Conservation (phyloP, 2,113 vertebrate genomes). For the Podilymbus podiceps region DNA sequence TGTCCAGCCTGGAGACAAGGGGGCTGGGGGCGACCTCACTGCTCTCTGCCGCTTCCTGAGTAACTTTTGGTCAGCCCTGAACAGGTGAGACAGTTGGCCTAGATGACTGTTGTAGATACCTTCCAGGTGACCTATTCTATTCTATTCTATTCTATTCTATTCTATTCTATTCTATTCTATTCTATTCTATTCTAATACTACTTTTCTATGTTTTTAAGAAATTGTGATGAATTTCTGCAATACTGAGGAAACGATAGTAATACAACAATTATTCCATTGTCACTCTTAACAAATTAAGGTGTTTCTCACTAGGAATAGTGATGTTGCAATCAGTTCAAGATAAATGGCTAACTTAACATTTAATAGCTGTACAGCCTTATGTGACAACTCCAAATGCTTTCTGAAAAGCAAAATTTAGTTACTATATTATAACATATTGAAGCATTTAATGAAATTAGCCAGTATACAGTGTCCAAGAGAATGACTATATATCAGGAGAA, state of each 20-base stretch:
- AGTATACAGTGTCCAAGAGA: background rate
- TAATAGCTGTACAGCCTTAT: background rate
- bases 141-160: background rate
- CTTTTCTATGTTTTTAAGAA: background rate
- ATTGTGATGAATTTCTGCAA: background rate
- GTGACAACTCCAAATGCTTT: background rate
- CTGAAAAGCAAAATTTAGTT: background rate
- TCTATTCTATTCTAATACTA: background rate
- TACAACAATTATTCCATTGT: background rate
- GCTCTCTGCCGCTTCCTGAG: background rate
- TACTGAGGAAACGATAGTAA: background rate
- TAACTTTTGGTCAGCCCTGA: background rate
- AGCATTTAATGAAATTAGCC: background rate
- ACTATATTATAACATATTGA: background rate
- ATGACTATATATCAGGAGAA: background rate
- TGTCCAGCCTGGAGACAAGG: background rate
- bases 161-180: background rate
- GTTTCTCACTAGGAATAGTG: background rate
- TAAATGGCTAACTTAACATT: background rate
- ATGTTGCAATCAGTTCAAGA: background rate
- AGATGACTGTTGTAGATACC: accelerated
- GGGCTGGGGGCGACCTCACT: background rate
- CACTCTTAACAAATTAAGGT: background rate
- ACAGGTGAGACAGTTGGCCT: too few species aligned
- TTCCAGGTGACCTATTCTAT: background rate